Conservation (phyloP, 2,113 vertebrate genomes). For the Caracal caracal region DNA sequence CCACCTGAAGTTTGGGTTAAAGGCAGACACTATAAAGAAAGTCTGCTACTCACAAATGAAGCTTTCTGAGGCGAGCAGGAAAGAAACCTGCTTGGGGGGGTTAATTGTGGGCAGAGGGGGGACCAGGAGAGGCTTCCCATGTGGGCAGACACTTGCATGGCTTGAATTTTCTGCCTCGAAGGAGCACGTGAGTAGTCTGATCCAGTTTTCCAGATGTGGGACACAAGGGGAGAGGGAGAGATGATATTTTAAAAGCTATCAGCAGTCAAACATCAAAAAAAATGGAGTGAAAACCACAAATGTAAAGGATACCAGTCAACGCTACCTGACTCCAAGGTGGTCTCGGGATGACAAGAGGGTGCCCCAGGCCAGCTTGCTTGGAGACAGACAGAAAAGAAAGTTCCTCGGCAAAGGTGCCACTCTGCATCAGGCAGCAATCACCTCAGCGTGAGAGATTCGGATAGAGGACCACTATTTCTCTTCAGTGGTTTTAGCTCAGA, state of each 20-base stretch:
- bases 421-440: not conserved
- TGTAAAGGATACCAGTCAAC: no score
- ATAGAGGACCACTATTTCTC: not conserved
- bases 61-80: not conserved
- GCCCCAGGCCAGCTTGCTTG: no score
- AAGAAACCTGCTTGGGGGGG: fast-evolving
- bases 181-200: not conserved
- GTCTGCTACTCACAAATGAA: not conserved
- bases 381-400: not conserved
- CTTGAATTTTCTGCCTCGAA: not conserved
- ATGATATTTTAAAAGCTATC: not conserved
- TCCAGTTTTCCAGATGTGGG: not conserved
- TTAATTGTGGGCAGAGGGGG: no score
- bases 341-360: not conserved
- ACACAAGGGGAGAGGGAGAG: not conserved
- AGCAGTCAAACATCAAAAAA: not conserved
- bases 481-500: not conserved
- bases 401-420: not conserved
- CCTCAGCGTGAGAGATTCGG: not conserved
- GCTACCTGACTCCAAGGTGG: not conserved
- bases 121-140: not conserved
- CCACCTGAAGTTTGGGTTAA: not conserved
- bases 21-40: not conserved
- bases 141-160: not conserved
- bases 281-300: not conserved